These are phyloP conservation scores for Pitangus sulphuratus DNA, from an alignment of 2,797 vertebrate genomes.

Conservation along the genomic window DNA sequence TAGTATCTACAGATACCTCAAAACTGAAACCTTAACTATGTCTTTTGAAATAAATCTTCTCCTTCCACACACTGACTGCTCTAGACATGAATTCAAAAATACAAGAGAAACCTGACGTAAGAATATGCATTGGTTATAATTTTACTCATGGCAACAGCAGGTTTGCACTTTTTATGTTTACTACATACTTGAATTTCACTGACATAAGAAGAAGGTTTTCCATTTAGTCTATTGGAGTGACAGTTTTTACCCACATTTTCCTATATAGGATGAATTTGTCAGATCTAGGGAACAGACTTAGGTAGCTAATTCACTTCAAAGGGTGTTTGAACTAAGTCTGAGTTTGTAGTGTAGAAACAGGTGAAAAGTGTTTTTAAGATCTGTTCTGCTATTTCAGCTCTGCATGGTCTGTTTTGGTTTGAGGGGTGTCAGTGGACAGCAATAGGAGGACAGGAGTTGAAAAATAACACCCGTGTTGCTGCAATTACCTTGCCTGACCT, in stretches of 20 bases:
- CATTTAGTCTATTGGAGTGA: neutral
- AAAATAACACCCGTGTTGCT: neutral
- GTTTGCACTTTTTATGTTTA: neutral
- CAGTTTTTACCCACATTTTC: neutral
- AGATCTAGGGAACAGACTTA: neutral
- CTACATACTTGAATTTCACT: neutral
- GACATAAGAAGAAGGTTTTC: neutral
- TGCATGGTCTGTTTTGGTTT: neutral
- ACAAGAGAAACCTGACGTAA: neutral
- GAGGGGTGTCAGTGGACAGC: neutral
- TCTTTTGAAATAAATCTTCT: neutral
- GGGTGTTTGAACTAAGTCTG: neutral
- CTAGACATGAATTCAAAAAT: neutral
- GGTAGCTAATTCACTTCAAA: neutral
- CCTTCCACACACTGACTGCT: neutral
- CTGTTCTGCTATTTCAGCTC: neutral
- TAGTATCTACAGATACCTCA: neutral
- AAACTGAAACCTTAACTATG: neutral
- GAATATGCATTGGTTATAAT: neutral
- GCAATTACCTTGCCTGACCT: neutral
- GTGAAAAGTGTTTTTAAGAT: neutral
- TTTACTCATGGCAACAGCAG: neutral
- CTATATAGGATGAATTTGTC: neutral
- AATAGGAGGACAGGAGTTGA: fast-evolving
- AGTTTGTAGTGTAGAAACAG: neutral